A percentile compares a stretch with the other conserved stretches of the same genome.
phyloP scores from a whole-genome alignment of 2,113 vertebrate species.

The Rhabdornis inornatus region DNA sequence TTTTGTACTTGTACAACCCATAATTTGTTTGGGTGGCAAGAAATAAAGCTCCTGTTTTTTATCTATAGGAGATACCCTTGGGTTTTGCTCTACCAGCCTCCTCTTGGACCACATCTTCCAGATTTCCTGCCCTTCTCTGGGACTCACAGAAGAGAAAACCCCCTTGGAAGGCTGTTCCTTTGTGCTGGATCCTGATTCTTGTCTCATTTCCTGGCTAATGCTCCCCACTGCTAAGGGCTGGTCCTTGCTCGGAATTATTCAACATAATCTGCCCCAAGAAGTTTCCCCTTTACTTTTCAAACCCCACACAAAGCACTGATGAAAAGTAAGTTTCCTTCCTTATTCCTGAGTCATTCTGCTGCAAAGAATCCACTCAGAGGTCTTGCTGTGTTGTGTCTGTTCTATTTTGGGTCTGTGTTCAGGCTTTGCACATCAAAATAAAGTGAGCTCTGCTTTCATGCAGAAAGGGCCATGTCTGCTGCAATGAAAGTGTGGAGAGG shows the following conservation, averaged over 20 bases:
- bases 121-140: background rate
- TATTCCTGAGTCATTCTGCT: background rate
- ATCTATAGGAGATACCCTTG: background rate
- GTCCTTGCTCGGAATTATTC: background rate
- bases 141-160: background rate
- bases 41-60: background rate
- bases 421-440: background rate
- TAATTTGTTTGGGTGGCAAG: background rate
- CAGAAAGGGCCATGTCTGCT: background rate
- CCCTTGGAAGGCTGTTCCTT: background rate
- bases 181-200: accelerated
- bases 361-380: background rate
- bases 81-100: background rate
- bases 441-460: background rate
- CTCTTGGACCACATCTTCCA: background rate
- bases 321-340: background rate
- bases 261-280: background rate
- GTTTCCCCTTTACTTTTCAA: background rate
- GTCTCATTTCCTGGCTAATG: background rate
- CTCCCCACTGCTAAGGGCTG: background rate
- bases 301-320: background rate
- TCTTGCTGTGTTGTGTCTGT: background rate
- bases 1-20: background rate
- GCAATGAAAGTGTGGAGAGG: background rate
- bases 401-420: background rate